phyloP scores from a whole-genome alignment of 2,888 invertebrate genomes.

The Brachyopa scutellaris region DNA sequence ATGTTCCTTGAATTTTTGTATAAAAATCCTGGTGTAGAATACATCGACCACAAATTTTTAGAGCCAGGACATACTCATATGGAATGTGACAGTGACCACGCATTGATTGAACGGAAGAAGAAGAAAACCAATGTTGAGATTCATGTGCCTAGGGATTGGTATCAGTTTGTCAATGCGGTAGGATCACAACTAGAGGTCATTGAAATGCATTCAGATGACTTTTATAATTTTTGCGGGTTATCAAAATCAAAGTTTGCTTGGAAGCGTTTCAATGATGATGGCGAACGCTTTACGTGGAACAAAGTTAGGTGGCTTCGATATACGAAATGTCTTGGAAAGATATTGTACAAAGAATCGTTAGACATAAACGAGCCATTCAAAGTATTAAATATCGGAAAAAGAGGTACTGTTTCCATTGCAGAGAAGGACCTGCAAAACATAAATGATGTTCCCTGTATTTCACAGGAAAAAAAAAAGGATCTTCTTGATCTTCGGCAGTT shows the following conservation, averaged over 20 bases:
- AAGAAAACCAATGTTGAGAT: slow-evolving; percentile 44
- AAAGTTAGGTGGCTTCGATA: slow-evolving; percentile 44
- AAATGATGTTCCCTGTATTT: slow-evolving; percentile 38
- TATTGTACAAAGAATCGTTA: slow-evolving; percentile 37
- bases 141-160: slow-evolving; percentile 50
- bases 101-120: slow-evolving; percentile 50
- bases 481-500: slow-evolving; percentile 11
- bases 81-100: slow-evolving; percentile 58
- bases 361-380: slow-evolving; percentile 46
- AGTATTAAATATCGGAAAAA: too few species aligned
- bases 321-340: slow-evolving; percentile 28
- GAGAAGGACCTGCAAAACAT: slow-evolving; percentile 15
- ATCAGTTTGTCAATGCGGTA: slow-evolving; percentile 11
- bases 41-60: slow-evolving; percentile 32
- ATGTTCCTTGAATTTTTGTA: slow-evolving; percentile 46
- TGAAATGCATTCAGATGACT: slow-evolving; percentile 7
- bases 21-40: slow-evolving; percentile 27
- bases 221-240: too few species aligned
- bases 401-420: too few species aligned
- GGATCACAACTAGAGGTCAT: slow-evolving; percentile 1
- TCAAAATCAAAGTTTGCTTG: too few species aligned
- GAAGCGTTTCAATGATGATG: slow-evolving; percentile 9
- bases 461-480: neutral
- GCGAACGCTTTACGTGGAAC: slow-evolving; percentile 6
- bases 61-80: slow-evolving; percentile 58